Evolutionary conservation across 2,888 invertebrate genomes (phyloP).

Genomic region (Eledona agricola): DNA sequence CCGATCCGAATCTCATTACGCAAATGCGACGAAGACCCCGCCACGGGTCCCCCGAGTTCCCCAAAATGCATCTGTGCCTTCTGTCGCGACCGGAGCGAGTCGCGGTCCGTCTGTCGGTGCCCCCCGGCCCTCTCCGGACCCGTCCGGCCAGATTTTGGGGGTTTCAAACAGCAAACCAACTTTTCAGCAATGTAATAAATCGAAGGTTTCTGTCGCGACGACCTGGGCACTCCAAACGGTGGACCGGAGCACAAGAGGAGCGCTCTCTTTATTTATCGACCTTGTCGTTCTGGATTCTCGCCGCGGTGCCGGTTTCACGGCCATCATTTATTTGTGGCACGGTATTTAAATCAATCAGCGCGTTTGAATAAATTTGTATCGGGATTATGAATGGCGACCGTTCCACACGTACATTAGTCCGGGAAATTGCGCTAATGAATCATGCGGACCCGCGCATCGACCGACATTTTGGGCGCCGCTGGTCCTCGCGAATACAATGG

Average conservation of each 20-base stretch:
- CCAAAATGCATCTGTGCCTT: conserved; percentile 15
- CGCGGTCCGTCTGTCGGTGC: conserved; percentile 11
- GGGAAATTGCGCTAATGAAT: conserved; percentile 20
- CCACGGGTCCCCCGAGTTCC: conserved; percentile 10
- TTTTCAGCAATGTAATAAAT: conserved; percentile 59
- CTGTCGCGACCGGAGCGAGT: conserved; percentile 16
- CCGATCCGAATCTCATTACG: conserved; percentile 20
- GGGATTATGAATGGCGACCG: conserved; percentile 31
- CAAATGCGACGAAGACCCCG: conserved; percentile 5
- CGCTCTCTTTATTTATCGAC: conserved; percentile 32
- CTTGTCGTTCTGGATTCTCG: conserved; percentile 30
- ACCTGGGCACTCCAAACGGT: conserved; percentile 52
- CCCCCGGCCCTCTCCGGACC: conserved; percentile 15
- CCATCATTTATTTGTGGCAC: conserved; percentile 32
- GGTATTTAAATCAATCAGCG: conserved; percentile 35
- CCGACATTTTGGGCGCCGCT: conserved; percentile 42
- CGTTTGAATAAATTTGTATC: conserved; percentile 33
- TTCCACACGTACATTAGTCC: conserved; percentile 14
- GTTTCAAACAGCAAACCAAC: conserved; percentile 56
- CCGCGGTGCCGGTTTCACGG: conserved; percentile 29
- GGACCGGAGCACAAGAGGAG: conserved; percentile 29
- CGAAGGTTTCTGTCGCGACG: conserved; percentile 46
- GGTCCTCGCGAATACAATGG: conserved; percentile 59
- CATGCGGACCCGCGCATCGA: neutral
- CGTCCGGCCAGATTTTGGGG: conserved; percentile 49